A percentile compares a stretch with the other conserved stretches of the same genome.
Conservation (phyloP, 1,140 invertebrate species). For the Penaeus vannamei region DNA sequence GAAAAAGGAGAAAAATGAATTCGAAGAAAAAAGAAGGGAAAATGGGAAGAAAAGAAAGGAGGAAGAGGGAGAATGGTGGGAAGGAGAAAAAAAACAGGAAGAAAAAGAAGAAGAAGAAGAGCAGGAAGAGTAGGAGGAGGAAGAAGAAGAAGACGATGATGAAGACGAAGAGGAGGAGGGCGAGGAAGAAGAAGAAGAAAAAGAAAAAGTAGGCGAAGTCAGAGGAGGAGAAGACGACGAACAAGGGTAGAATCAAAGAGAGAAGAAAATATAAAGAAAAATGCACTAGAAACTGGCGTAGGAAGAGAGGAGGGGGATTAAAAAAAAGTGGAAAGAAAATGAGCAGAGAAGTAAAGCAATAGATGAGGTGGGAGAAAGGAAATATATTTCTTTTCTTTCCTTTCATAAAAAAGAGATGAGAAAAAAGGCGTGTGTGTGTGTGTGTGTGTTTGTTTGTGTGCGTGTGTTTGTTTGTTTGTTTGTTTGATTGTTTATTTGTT, state of each 20-base stretch:
- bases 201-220: not conserved
- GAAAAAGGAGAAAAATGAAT: conserved; percentile 3
- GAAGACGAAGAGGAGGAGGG: not conserved
- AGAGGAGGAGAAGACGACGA: not conserved
- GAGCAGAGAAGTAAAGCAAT: not conserved
- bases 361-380: not conserved
- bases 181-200: not conserved
- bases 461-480: not conserved
- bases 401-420: not conserved
- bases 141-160: not conserved
- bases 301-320: not conserved
- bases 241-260: not conserved
- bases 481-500: not conserved
- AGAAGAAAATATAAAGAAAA: no score
- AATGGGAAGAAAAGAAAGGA: no score
- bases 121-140: no score
- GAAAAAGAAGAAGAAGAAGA: not conserved
- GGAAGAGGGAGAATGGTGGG: not conserved
- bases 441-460: not conserved
- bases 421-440: not conserved
- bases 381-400: not conserved
- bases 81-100: not conserved
- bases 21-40: not conserved
- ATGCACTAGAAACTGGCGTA: not conserved
- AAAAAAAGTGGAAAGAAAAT: not conserved